phyloP scores from a whole-genome alignment of 2,797 vertebrate species.

The Alectoris magna region DNA sequence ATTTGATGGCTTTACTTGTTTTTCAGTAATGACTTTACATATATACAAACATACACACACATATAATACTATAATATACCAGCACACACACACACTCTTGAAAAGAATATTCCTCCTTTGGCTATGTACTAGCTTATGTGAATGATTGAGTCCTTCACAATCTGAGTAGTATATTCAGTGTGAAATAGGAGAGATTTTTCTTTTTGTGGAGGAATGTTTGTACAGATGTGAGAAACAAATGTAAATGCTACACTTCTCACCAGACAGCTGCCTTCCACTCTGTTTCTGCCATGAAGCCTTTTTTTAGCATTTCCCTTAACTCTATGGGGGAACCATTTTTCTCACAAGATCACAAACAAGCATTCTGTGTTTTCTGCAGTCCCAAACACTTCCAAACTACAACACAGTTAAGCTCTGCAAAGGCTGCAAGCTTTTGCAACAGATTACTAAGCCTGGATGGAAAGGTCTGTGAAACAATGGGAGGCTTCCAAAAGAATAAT shows the following conservation, averaged over 20 bases:
- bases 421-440: too few species aligned
- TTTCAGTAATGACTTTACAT: neutral
- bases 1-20: neutral
- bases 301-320: neutral
- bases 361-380: neutral
- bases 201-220: neutral
- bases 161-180: neutral
- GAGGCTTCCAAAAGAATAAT: too few species aligned
- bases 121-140: neutral
- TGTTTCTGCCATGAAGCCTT: neutral
- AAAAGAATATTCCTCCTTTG: neutral
- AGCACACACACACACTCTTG: neutral
- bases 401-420: neutral
- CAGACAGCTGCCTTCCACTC: neutral
- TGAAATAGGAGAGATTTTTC: neutral
- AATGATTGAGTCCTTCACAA: neutral
- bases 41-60: neutral
- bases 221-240: neutral
- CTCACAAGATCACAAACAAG: neutral
- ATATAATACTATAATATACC: neutral
- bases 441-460: too few species aligned
- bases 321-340: neutral
- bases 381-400: neutral
- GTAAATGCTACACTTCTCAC: neutral
- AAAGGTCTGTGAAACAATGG: too few species aligned